Evolutionary conservation across 2,797 vertebrate genomes (phyloP).

Genomic region (Lutjanus argentimaculatus): DNA sequence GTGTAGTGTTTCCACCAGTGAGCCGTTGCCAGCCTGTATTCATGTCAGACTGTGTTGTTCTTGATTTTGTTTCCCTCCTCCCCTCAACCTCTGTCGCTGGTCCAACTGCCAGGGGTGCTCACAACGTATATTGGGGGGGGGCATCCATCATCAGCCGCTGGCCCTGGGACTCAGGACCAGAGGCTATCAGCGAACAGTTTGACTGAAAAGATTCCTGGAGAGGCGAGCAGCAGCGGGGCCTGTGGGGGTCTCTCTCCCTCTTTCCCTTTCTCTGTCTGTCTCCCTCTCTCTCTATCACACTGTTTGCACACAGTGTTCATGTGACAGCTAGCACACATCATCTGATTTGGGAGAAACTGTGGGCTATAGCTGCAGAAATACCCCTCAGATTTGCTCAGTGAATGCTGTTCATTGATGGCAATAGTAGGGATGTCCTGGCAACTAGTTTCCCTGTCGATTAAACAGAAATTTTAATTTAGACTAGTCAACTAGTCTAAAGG

Average conservation of each 20-base stretch:
- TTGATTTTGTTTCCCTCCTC: slow-evolving; percentile 63
- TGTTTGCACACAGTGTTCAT: slow-evolving; percentile 78
- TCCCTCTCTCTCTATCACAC: slow-evolving; percentile 50
- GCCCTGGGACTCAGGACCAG: slow-evolving; percentile 66
- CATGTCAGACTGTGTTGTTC: slow-evolving; percentile 72
- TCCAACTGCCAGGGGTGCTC: slow-evolving; percentile 74
- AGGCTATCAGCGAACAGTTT: slow-evolving; percentile 70
- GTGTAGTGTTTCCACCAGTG: slow-evolving; percentile 79
- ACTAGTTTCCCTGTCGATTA: too few species aligned
- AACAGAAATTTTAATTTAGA: too few species aligned
- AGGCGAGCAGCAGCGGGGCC: slow-evolving; percentile 68
- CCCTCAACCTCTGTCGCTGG: slow-evolving; percentile 61
- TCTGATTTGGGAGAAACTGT: slow-evolving; percentile 74
- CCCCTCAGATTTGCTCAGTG: slow-evolving; percentile 45
- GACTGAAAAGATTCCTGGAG: slow-evolving; percentile 76
- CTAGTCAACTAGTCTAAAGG: too few species aligned
- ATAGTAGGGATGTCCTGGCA: neutral
- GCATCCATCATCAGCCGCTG: slow-evolving; percentile 68
- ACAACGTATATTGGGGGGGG: slow-evolving; percentile 44
- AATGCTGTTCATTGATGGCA: slow-evolving; percentile 48
- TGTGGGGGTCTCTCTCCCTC: slow-evolving; percentile 45
- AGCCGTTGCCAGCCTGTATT: slow-evolving; percentile 85
- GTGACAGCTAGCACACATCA: slow-evolving; percentile 78
- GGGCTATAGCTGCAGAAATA: slow-evolving; percentile 58
- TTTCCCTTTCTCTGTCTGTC: slow-evolving; percentile 35